Base-by-base conservation (phyloP, 2,113 vertebrate genomes). In the Psephotus haematonotus region DNA sequence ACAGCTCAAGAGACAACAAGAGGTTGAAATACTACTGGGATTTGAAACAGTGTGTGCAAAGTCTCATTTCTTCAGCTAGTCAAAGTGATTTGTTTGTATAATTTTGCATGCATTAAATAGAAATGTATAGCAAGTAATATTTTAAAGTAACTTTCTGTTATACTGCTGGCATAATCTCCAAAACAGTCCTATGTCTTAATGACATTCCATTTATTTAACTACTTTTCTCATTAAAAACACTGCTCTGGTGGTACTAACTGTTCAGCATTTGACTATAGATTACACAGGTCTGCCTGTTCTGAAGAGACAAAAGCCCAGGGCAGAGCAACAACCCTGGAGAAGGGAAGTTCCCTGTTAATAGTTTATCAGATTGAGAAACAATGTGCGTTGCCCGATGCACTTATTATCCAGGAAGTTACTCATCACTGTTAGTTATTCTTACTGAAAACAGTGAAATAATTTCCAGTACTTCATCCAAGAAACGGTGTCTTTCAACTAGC, bases 151-250 rank as follows among this genome's bases (percentile, higher is more conserved):
- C 88, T 86, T 93, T 92, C 86, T 88, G 69, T 90, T 92, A 62
- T 62, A 71, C 44, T 84, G 11, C 53, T 94, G 82, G 65, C 90
- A 92, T 86, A 27, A 60, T 83, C 79, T 94, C 88, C 82, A 86
- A 95, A 96, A 96, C 86, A 96, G 65, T 90, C 9, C 0, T 90
- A 86, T 64, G 47, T 96, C 90, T 95, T 95, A 78, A 92, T 69
- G 90, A 96, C 90, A 82, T 95, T 92, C 43, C 88, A 95, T 95
- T 97, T 94, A 92, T 95, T 95, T 94, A 94, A 97, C 79, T 92
- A 57, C 11, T 88, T 86, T 93, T 86, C 90, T 93, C 69, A 37
- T 88, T 92, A 88, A 94, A 95, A 95, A 88, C 82, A 93, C 80
- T 92, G 44, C 68, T 70, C 80, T 95, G 93, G 90, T 96, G 69